These are phyloP conservation scores for Corvus hawaiiensis DNA, from an alignment of 2,113 vertebrate species.

Conservation along the genomic window DNA sequence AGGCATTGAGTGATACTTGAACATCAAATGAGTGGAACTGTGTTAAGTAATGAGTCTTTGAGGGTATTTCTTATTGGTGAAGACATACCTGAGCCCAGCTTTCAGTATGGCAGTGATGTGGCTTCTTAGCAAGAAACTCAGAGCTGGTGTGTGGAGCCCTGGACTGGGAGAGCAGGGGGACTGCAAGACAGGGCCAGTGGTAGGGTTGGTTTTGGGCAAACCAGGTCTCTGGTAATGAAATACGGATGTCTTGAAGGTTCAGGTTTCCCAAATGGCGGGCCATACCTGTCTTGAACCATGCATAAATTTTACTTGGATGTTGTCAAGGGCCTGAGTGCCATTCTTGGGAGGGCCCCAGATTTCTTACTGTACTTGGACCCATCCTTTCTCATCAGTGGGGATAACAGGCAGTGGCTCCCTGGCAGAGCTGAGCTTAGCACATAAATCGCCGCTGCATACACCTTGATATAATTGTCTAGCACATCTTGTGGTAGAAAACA, in stretches of 20 bases:
- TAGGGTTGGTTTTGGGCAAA: neutral
- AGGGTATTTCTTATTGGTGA: neutral
- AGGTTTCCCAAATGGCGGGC: neutral
- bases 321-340: neutral
- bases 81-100: neutral
- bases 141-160: neutral
- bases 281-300: neutral
- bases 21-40: constrained; percentile 10
- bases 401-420: neutral
- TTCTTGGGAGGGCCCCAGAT: neutral
- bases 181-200: neutral
- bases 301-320: neutral
- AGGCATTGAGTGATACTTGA: neutral
- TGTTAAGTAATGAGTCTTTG: constrained; percentile 6
- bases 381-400: neutral
- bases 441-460: neutral
- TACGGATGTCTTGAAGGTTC: neutral
- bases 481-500: neutral
- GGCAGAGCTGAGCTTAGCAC: neutral
- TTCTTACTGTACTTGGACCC: neutral
- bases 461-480: neutral
- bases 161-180: neutral
- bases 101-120: neutral
- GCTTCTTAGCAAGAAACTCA: neutral
- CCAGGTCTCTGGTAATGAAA: neutral